These are phyloP conservation scores for Timandra comae DNA, from an alignment of 2,888 invertebrate species.

Conservation along the genomic window DNA sequence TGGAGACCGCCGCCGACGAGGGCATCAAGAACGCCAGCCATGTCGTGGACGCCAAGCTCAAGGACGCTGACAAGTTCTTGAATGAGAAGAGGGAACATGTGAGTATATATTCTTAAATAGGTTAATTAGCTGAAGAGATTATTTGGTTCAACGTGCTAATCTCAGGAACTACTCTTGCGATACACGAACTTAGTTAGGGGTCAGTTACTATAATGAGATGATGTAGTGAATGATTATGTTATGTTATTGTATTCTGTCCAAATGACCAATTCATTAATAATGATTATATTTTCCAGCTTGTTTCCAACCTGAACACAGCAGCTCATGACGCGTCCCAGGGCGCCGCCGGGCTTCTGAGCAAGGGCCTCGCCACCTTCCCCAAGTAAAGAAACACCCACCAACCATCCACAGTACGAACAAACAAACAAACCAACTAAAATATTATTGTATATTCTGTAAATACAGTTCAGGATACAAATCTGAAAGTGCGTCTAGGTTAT, in stretches of 20 bases:
- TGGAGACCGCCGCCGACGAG: slow-evolving; percentile 68
- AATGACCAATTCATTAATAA: no score
- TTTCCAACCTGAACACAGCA: slow-evolving; percentile 51
- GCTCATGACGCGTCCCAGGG: slow-evolving; percentile 64
- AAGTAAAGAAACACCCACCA: slow-evolving; percentile 40
- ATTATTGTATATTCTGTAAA: slow-evolving; percentile 1
- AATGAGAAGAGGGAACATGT: slow-evolving; percentile 76
- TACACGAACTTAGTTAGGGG: no score
- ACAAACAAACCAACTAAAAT: slow-evolving; percentile 32
- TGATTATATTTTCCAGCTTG: slow-evolving; percentile 40
- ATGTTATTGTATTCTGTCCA: no score
- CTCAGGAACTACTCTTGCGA: no score
- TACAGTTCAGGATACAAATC: no score
- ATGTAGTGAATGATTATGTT: no score
- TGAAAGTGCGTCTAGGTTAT: no score
- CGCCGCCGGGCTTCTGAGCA: slow-evolving; percentile 67
- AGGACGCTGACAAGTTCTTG: slow-evolving; percentile 78
- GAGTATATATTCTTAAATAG: slow-evolving; percentile 10
- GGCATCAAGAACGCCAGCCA: slow-evolving; percentile 75
- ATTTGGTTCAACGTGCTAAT: no score
- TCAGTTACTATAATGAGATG: no score
- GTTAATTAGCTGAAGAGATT: no score
- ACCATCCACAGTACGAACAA: slow-evolving; percentile 17
- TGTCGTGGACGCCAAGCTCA: slow-evolving; percentile 78
- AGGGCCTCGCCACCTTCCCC: slow-evolving; percentile 63